Conservation (phyloP, 2,888 invertebrate species). For the Argyresthia goedartella region DNA sequence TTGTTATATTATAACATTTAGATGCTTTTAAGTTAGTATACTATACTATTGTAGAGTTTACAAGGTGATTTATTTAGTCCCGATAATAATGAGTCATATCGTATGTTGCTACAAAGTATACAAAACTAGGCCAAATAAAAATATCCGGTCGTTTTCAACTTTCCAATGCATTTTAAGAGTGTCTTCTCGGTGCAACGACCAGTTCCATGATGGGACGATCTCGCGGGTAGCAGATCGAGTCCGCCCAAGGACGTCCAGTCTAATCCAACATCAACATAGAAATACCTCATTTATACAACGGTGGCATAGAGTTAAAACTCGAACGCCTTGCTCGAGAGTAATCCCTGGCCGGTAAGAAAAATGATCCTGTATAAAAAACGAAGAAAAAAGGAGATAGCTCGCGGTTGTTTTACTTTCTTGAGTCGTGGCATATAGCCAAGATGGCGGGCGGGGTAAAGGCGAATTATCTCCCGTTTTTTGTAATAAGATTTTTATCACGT, state of each 20-base stretch:
- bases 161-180: constrained; percentile 67
- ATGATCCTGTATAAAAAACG: constrained; percentile 67
- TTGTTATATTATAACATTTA: no score
- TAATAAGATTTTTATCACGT: constrained; percentile 33
- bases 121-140: constrained; percentile 5
- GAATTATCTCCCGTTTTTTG: constrained; percentile 51
- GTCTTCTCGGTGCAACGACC: constrained; percentile 67
- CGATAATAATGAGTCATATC: no score
- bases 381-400: constrained; percentile 46
- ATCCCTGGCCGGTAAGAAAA: constrained; percentile 61
- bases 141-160: constrained; percentile 49
- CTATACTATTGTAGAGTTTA: no score
- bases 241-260: constrained; percentile 70
- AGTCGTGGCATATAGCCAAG: constrained; percentile 48
- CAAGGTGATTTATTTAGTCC: no score
- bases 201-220: constrained; percentile 59
- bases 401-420: constrained; percentile 63
- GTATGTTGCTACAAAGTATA: not conserved
- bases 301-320: no score
- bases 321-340: constrained; percentile 23
- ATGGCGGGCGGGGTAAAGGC: constrained; percentile 50
- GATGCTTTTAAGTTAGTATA: no score
- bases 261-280: constrained; percentile 27
- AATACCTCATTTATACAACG: no score
- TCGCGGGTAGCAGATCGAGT: constrained; percentile 68